Percentiles rank a stretch among this genome's conserved stretches.
Evolutionary conservation across 64 coral and sea anemone genomes (phyloP).

Genomic region (Pocillopora verrucosa): DNA sequence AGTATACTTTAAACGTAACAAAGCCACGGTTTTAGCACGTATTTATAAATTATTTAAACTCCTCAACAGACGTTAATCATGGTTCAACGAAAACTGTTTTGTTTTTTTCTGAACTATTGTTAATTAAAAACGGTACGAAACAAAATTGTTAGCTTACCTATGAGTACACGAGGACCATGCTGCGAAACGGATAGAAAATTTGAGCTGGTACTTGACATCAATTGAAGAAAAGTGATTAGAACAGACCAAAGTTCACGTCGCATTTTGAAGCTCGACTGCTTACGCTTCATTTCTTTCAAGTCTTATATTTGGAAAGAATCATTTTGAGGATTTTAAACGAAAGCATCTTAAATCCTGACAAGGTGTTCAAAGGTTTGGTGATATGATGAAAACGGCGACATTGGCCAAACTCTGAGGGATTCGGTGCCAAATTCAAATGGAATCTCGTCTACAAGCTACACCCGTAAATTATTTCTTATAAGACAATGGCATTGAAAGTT

Average conservation of each 20-base stretch:
- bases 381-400: neutral
- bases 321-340: neutral
- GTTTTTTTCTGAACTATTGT: neutral
- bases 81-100: neutral
- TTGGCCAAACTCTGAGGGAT: neutral
- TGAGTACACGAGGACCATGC: neutral
- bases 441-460: neutral
- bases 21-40: neutral
- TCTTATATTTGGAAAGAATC: neutral
- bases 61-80: neutral
- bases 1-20: neutral
- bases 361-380: neutral
- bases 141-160: neutral
- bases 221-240: neutral
- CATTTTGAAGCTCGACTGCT: neutral
- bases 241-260: neutral
- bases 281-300: neutral
- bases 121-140: neutral
- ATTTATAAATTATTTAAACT: neutral
- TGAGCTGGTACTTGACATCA: neutral
- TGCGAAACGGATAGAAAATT: neutral
- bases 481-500: neutral
- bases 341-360: neutral
- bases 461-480: neutral
- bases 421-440: neutral